Conservation (phyloP, 53 echinoderm and acorn worm genomes). For the Henricia sp. region DNA sequence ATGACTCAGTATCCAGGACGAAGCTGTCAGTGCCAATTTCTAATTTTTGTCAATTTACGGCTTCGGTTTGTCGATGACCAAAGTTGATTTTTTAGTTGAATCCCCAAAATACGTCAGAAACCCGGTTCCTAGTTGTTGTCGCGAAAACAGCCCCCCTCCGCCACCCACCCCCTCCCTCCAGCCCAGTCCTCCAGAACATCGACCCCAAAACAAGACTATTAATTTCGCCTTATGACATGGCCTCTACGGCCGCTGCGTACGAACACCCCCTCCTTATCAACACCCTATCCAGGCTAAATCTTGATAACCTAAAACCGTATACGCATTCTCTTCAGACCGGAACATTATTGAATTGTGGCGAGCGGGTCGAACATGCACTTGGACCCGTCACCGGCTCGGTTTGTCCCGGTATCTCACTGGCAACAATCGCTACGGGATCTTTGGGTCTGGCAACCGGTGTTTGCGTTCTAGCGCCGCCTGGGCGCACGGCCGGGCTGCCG, state of each 20-base stretch:
- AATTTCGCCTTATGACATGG: slow-evolving; percentile 11
- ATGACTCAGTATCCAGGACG: no score
- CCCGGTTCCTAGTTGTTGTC: no score
- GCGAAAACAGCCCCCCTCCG: no score
- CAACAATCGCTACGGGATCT: slow-evolving; percentile 41
- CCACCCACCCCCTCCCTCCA: no score
- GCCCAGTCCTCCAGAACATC: slow-evolving; percentile 21
- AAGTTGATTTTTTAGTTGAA: no score
- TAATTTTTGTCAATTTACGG: no score
- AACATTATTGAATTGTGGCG: not conserved
- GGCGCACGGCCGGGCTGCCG: slow-evolving; percentile 22
- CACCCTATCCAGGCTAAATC: slow-evolving; percentile 19
- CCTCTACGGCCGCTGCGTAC: slow-evolving; percentile 23
- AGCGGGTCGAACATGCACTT: not conserved
- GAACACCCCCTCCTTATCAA: slow-evolving; percentile 48
- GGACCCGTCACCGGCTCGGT: slow-evolving; percentile 3
- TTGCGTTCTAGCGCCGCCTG: slow-evolving; percentile 41
- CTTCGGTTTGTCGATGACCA: no score
- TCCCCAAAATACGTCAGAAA: no score
- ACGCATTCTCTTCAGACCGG: no score
- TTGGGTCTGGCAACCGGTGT: slow-evolving; percentile 41
- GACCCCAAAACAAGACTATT: not conserved
- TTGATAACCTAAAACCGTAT: slow-evolving; percentile 38
- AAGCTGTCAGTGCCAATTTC: no score
- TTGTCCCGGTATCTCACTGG: slow-evolving; percentile 2